Conservation (phyloP, 2,888 invertebrate genomes). For the Ophion costatus region DNA sequence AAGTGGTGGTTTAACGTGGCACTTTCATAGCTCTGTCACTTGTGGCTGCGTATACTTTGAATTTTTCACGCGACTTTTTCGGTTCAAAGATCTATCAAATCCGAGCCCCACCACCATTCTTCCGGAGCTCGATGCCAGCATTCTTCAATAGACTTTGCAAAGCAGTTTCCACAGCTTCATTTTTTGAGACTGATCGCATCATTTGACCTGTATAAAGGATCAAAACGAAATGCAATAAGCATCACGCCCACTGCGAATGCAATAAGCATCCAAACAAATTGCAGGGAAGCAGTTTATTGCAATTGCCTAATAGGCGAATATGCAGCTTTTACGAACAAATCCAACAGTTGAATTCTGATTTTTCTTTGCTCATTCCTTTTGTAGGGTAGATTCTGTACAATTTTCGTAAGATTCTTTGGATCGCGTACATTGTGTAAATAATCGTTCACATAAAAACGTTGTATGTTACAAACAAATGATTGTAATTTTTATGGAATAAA, state of each 20-base stretch:
- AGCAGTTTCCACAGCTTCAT: neutral
- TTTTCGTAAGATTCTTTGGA: neutral
- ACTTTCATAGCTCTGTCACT: neutral
- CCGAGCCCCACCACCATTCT: neutral
- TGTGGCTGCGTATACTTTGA: too few relatives aligned
- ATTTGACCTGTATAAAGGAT: neutral
- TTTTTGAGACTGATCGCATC: neutral
- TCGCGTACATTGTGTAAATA: neutral
- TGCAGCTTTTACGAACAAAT: neutral
- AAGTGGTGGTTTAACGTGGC: neutral
- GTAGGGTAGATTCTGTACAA: neutral
- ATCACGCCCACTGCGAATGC: too few relatives aligned
- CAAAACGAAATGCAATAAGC: neutral
- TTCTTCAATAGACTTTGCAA: neutral
- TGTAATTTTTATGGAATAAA: conserved; percentile 5
- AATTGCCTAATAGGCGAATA: neutral
- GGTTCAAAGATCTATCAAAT: neutral
- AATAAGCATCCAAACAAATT: too few relatives aligned
- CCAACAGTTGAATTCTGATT: neutral
- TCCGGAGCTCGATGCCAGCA: neutral
- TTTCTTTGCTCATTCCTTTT: neutral
- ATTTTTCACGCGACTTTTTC: neutral
- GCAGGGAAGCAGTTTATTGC: neutral
- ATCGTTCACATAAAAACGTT: neutral
- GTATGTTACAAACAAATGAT: conserved; percentile 5